Evolutionary conservation across 2,888 invertebrate genomes (phyloP).

Genomic region (Netelia virgata): DNA sequence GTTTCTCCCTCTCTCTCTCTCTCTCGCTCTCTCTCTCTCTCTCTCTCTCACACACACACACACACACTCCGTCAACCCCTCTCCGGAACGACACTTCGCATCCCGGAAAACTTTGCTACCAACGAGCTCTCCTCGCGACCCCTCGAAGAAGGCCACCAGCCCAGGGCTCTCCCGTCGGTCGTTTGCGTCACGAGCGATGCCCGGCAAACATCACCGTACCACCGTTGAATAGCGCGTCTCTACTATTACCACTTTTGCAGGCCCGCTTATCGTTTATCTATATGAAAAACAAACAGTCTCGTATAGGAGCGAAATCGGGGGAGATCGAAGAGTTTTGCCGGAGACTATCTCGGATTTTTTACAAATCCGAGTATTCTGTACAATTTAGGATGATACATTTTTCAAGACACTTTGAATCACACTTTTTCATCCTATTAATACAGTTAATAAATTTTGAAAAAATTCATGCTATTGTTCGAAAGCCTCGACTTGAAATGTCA

Average conservation of each 20-base stretch:
- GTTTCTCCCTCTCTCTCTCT: slow-evolving; percentile 58
- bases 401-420: too few species aligned
- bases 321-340: too few species aligned
- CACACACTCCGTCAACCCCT: slow-evolving; percentile 53
- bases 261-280: slow-evolving; percentile 19
- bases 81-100: slow-evolving; percentile 55
- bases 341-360: too few species aligned
- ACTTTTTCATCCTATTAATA: too few species aligned
- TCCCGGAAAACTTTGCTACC: slow-evolving; percentile 61
- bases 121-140: slow-evolving; percentile 31
- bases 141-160: slow-evolving; percentile 41
- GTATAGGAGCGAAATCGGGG: neutral
- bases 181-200: slow-evolving; percentile 25
- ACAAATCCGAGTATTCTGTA: too few species aligned
- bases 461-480: too few species aligned
- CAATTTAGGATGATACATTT: too few species aligned
- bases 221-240: slow-evolving; percentile 75
- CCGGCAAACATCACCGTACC: slow-evolving; percentile 57
- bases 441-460: too few species aligned
- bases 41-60: too few species aligned
- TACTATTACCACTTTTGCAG: slow-evolving; percentile 77
- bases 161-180: slow-evolving; percentile 30
- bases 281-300: too few species aligned
- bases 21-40: slow-evolving; percentile 61
- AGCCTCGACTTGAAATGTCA: too few species aligned